Base-by-base conservation (phyloP, 2,113 vertebrate species). In the Dendrocopos noguchii region DNA sequence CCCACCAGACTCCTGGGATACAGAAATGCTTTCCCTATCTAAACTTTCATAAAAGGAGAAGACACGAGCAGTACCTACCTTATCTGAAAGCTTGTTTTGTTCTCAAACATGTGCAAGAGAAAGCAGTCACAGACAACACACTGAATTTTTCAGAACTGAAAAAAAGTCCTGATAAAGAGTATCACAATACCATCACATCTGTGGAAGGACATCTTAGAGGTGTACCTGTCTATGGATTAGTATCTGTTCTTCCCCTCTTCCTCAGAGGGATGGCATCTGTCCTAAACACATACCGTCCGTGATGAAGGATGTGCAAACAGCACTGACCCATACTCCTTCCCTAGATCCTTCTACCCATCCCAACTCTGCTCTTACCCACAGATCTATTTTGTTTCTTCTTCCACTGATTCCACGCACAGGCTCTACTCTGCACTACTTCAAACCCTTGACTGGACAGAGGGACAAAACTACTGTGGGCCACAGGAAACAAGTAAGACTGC, bases 171-270 rank as follows among this genome's bases (percentile, higher is more conserved):
- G 21, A 42, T 24, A 7, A 34, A 55, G 57, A 88, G 20, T 53
- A 67, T 39, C 33, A 21, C 7, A 60, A 10, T 7, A 53, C 14
- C 29, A 28, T 18, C 36, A 60, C 0, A 3, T 14, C 36, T 86
- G 86, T 39, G 53, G 21, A 86, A 60, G 78, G 66, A 60, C 28
- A 67, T 33, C 29, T 27, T 50, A n/a, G 86, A 81, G 34, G 17
- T 71, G 47, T 33, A 77, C 12, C 61, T 61, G 16, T 17, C 47
- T 81, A 12, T 0, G 0, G 42, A 4, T 33, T 27, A 53, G 25
- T 19, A 78, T 52, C 52, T 16, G 8, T 36, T 52, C 55, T 42
- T 59, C 2, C 31, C 13, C 28, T 74, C 34, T 27, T 78, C 53
- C 73, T 84, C 60, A 61, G 64, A 53, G 68, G n/a, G 42, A 81